phyloP scores from a whole-genome alignment of 1,140 invertebrate species.

The Aphis craccivora region DNA sequence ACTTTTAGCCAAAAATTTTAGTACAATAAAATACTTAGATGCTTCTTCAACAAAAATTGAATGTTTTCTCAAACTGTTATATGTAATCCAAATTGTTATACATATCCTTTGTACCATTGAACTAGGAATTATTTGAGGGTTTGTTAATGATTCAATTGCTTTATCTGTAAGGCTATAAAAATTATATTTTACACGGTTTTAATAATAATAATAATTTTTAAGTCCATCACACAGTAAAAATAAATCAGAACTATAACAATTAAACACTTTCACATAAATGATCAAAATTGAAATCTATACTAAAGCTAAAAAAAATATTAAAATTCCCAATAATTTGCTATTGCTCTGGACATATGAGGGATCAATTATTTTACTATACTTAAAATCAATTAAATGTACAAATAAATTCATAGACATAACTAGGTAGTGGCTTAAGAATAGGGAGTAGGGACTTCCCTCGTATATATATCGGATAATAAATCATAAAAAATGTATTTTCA shows the following conservation, averaged over 20 bases:
- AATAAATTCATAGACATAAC: too few species aligned
- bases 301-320: not conserved
- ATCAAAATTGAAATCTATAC: not conserved
- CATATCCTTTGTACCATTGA: slow-evolving; percentile 46
- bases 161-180: slow-evolving; percentile 17
- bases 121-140: slow-evolving; percentile 51
- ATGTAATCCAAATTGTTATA: slow-evolving; percentile 48
- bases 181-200: not conserved
- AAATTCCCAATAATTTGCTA: not conserved
- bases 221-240: not conserved
- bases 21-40: slow-evolving; percentile 40
- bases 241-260: not conserved
- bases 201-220: not conserved
- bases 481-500: too few species aligned
- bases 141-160: slow-evolving; percentile 43
- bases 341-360: not conserved
- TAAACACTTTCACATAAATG: not conserved
- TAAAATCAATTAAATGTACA: not conserved
- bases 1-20: slow-evolving; percentile 52
- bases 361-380: not conserved
- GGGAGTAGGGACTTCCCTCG: too few species aligned
- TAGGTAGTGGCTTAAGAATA: too few species aligned
- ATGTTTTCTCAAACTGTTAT: slow-evolving; percentile 42
- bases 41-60: slow-evolving; percentile 35
- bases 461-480: too few species aligned